These are phyloP conservation scores for Xylocopa sonorina DNA, from an alignment of 1,140 invertebrate genomes.

Conservation along the genomic window DNA sequence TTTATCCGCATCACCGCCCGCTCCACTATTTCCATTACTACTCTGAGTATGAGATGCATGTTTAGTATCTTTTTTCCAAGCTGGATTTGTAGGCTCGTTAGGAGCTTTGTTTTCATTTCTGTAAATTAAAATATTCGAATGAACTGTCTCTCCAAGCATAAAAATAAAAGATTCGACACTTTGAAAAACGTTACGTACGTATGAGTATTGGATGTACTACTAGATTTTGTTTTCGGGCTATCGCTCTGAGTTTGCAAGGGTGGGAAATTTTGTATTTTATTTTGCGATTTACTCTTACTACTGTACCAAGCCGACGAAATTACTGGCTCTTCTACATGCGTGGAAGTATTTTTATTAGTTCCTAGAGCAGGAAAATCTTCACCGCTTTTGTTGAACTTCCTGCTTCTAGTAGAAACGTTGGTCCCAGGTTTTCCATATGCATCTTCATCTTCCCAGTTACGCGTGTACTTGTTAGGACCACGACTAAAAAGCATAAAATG, in stretches of 20 bases:
- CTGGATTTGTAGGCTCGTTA: constrained; percentile 74
- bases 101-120: constrained; percentile 77
- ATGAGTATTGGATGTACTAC: constrained; percentile 57
- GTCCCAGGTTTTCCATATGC: constrained; percentile 86
- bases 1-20: constrained; percentile 69
- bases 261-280: constrained; percentile 77
- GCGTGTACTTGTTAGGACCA: constrained; percentile 94
- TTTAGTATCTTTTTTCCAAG: constrained; percentile 76
- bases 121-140: constrained; percentile 29
- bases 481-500: constrained; percentile 82
- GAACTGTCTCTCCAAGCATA: constrained; percentile 5
- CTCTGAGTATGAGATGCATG: constrained; percentile 65
- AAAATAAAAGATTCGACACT: constrained; percentile 1
- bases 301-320: constrained; percentile 81
- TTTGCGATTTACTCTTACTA: constrained; percentile 77
- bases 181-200: constrained; percentile 66
- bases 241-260: constrained; percentile 74
- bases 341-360: constrained; percentile 69
- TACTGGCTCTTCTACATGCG: constrained; percentile 76
- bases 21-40: constrained; percentile 71
- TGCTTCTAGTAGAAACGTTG: constrained; percentile 58
- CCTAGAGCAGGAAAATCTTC: constrained; percentile 80
- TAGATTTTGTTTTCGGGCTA: constrained; percentile 69
- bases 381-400: constrained; percentile 70
- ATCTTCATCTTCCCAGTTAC: constrained; percentile 96